These are phyloP conservation scores for Zosterops lateralis DNA, from an alignment of 2,113 vertebrate genomes.

Conservation along the genomic window DNA sequence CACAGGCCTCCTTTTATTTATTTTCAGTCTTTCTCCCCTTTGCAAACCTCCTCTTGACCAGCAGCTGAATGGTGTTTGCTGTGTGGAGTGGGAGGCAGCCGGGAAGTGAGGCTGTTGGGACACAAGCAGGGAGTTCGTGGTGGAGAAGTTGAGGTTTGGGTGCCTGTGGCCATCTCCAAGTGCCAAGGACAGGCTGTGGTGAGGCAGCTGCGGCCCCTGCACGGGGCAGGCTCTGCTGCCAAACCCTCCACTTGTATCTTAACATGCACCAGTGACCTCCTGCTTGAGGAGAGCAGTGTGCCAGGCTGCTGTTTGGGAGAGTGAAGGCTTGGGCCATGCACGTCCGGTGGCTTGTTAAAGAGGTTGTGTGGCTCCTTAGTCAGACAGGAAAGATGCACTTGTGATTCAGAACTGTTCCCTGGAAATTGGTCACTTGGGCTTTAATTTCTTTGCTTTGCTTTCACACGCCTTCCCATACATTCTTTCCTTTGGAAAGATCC, in stretches of 20 bases:
- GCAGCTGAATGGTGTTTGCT: neutral
- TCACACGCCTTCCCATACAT: neutral
- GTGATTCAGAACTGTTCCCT: neutral
- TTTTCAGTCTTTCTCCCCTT: neutral
- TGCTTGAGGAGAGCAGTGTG: neutral
- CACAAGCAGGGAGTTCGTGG: rapidly evolving
- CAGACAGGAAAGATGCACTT: neutral
- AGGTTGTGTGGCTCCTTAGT: neutral
- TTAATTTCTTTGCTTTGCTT: neutral
- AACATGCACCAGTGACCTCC: neutral
- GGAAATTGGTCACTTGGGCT: neutral
- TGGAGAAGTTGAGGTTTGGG: neutral
- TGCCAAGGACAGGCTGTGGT: neutral
- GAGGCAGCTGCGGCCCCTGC: neutral
- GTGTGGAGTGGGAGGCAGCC: rapidly evolving
- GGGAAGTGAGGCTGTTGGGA: neutral
- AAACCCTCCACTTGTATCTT: neutral
- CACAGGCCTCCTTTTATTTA: conserved; percentile 66
- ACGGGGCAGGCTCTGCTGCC: neutral
- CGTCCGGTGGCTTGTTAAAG: neutral
- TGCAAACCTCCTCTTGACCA: neutral
- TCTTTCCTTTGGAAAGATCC: neutral
- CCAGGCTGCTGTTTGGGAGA: neutral
- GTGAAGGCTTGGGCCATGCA: neutral
- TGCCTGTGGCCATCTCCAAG: neutral